Percentiles rank a stretch among this genome's conserved stretches.
Conservation (phyloP, 2,888 invertebrate genomes). For the Stenotaenia linearis region DNA sequence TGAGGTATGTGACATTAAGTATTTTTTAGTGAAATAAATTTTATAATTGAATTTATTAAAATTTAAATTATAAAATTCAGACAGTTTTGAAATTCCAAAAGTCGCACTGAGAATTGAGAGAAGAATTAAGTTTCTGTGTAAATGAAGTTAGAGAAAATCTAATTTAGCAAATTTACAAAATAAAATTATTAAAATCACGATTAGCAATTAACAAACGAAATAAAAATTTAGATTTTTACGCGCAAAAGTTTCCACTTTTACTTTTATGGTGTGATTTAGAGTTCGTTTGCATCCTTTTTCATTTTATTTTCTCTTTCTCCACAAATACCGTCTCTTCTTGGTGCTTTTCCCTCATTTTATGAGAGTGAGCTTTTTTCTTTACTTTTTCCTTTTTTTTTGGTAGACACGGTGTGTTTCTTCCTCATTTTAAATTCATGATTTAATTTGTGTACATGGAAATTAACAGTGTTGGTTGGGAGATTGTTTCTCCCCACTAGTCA, state of each 20-base stretch:
- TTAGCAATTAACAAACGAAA: no score
- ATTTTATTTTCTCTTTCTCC: not conserved
- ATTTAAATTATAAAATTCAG: no score
- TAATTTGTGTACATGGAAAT: slow-evolving; percentile 29
- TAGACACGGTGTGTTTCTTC: not conserved
- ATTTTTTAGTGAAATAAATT: no score
- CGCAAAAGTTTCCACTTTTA: not conserved
- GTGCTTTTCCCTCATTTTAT: not conserved
- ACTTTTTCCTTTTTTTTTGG: not conserved
- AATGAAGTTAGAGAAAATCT: no score
- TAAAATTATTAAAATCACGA: no score
- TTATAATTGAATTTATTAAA: no score
- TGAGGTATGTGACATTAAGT: slow-evolving; percentile 62
- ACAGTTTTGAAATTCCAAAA: not conserved
- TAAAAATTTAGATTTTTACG: no score
- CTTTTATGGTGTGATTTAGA: not conserved
- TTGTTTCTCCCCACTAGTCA: not conserved
- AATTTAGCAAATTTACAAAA: no score
- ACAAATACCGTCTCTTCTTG: not conserved
- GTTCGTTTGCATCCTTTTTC: not conserved
- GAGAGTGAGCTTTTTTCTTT: not conserved
- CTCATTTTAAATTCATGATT: slow-evolving; percentile 24
- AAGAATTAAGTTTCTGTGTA: no score
- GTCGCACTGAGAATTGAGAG: not conserved
- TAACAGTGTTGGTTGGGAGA: slow-evolving; percentile 4